These are phyloP conservation scores for Diadumene lineata DNA, from an alignment of 92 coral and sea anemone species.

Conservation along the genomic window DNA sequence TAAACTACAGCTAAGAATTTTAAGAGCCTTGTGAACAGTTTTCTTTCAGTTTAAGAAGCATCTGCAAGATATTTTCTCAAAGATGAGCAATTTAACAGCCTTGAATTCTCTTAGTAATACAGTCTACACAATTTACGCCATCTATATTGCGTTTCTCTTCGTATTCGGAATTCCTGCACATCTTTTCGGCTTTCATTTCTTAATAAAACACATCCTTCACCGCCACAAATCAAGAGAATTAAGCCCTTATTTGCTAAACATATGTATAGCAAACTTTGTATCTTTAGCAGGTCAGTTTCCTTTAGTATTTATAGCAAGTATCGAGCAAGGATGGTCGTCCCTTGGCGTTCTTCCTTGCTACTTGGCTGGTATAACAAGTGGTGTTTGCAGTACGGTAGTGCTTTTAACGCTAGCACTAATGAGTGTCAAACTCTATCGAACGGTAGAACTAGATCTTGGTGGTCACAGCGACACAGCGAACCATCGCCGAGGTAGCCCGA, in stretches of 20 bases:
- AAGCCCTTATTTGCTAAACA: slow-evolving; percentile 65
- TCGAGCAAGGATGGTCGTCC: slow-evolving; percentile 29
- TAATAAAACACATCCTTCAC: not conserved
- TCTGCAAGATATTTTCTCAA: not conserved
- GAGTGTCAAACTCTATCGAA: slow-evolving; percentile 53
- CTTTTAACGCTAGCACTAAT: slow-evolving; percentile 55
- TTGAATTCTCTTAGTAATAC: not conserved
- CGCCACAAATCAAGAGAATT: slow-evolving; percentile 34
- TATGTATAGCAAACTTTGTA: slow-evolving; percentile 58
- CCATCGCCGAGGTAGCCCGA: not conserved
- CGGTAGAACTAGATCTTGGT: slow-evolving; percentile 12
- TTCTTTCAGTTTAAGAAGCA: not conserved
- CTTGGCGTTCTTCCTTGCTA: slow-evolving; percentile 41
- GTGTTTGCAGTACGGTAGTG: slow-evolving; percentile 54
- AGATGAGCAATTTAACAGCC: not conserved
- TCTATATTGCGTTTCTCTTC: slow-evolving; percentile 7
- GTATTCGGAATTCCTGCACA: slow-evolving; percentile 17
- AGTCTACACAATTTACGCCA: slow-evolving; percentile 9
- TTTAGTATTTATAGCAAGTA: slow-evolving; percentile 49
- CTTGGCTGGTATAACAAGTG: slow-evolving; percentile 53
- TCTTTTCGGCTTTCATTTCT: slow-evolving; percentile 7
- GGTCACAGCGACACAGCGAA: not conserved
- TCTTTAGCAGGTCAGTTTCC: slow-evolving; percentile 55
- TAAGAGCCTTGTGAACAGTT: not conserved
- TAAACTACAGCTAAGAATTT: too few relatives aligned